Conservation (phyloP, 2,888 invertebrate species). For the Acronicta leporina region DNA sequence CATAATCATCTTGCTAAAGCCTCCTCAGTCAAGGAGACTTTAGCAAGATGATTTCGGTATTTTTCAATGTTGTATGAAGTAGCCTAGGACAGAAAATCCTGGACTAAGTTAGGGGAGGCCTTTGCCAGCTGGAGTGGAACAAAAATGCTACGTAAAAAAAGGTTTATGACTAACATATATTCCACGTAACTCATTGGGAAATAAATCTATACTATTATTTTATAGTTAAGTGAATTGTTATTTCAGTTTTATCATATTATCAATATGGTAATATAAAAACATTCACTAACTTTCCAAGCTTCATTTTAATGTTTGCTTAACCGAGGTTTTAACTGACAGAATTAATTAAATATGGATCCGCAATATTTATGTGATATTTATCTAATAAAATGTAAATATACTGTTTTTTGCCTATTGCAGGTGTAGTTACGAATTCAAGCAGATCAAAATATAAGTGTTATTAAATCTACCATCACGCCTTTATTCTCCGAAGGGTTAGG, state of each 20-base stretch:
- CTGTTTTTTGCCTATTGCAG: too few species aligned
- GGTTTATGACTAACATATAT: slow-evolving; percentile 26
- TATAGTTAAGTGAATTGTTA: slow-evolving; percentile 11
- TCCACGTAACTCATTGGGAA: slow-evolving; percentile 4
- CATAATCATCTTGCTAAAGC: too few species aligned
- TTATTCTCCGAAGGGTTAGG: too few species aligned
- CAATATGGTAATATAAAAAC: slow-evolving; percentile 21
- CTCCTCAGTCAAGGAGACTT: too few species aligned
- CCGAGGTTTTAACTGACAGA: slow-evolving; percentile 1
- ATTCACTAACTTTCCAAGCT: slow-evolving; percentile 12
- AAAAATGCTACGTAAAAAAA: too few species aligned
- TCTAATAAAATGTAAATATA: neutral
- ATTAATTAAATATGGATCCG: slow-evolving; percentile 18
- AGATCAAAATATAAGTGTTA: neutral
- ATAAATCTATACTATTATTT: slow-evolving; percentile 7
- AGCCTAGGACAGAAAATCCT: too few species aligned
- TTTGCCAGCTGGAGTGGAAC: too few species aligned
- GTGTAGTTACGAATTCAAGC: too few species aligned
- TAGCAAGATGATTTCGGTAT: too few species aligned
- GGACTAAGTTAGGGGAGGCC: too few species aligned
- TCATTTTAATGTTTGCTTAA: slow-evolving; percentile 32
- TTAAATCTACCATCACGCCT: too few species aligned
- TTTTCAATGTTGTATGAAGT: too few species aligned
- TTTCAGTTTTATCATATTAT: slow-evolving; percentile 8
- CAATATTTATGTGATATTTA: slow-evolving; percentile 9